Evolutionary conservation across 1,140 invertebrate species (phyloP), one percentile per base, ranked within the genome.

Genomic region (Saccostrea echinata): DNA sequence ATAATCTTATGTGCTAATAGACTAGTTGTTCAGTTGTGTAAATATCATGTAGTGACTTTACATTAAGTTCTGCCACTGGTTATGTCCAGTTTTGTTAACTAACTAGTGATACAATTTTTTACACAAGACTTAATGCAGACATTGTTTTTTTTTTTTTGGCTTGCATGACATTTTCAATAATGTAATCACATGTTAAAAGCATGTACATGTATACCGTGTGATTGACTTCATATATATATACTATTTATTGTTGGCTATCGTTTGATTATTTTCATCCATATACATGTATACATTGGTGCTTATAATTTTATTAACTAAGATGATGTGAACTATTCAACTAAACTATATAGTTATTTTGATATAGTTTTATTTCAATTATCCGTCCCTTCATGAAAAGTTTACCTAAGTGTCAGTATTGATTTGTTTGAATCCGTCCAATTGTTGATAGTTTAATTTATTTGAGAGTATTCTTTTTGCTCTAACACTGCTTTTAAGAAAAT

Each of bases 31-130:
- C 81, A 53, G 51, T 52, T 83, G 35, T 83, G 81, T 83, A 83
- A 52, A 83, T 52, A 52, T 51, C 21, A 51, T 51, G 35, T 53
- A 83, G 81, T 83, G 81, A 83, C 51, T 83, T 83, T 83, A 83
- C 51, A 83, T 51, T 35, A 83, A 9, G n/a, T n/a, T 53, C 21
- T 83, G 6, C 51, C 12, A 43, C 80, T 52, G 68, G 13, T 27
- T 16, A 30, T 33, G 24, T 16, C 30, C 27, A 30, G 68, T 76
- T 18, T 21, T 6, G 1, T 1, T 13, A 61, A 4, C 18, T 61
- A 21, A 6, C n/a, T 6, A 21, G 27, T 76, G 30, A 76, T 33
- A 1, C n/a, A 4, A 76, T 76, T 76, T 11, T 16, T 33, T 33
- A 76, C 13, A 30, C 68, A 11, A 76, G 68, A 76, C 68, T 76